Percentiles rank a stretch among this genome's conserved stretches.
These are phyloP conservation scores for Trissoscelio sp. DNA, from an alignment of 2,888 invertebrate genomes.

Conservation along the genomic window DNA sequence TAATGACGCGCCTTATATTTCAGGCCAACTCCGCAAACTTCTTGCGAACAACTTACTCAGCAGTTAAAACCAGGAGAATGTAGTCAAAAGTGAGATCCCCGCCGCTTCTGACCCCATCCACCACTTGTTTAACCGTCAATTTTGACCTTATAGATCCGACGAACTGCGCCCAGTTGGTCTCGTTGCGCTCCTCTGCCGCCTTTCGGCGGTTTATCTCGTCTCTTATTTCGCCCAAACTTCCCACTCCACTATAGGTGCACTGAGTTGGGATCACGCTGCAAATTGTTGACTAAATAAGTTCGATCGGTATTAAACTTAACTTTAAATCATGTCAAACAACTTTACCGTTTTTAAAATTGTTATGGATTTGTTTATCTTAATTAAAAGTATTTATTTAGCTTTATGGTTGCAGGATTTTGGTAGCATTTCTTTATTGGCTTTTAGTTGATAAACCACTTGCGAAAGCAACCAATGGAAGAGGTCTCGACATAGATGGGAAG, in stretches of 20 bases:
- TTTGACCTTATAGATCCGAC: slow-evolving; percentile 91
- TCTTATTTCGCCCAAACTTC: slow-evolving; percentile 68
- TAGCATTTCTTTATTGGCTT: no score
- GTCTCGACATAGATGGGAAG: background rate
- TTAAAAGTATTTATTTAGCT: no score
- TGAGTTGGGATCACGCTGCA: slow-evolving; percentile 80
- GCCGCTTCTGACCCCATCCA: slow-evolving; percentile 91
- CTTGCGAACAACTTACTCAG: slow-evolving; percentile 55
- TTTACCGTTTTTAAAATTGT: no score
- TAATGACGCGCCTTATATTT: slow-evolving; percentile 42
- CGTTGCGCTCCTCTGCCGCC: slow-evolving; percentile 74
- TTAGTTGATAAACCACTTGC: background rate
- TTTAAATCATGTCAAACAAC: no score
- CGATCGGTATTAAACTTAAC: no score
- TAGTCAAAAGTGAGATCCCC: slow-evolving; percentile 93
- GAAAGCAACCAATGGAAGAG: background rate
- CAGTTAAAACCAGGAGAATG: slow-evolving; percentile 89
- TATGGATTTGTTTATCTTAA: no score
- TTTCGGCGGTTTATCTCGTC: slow-evolving; percentile 70
- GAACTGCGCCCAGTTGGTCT: slow-evolving; percentile 87
- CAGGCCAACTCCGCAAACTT: slow-evolving; percentile 31
- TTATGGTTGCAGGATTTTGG: no score
- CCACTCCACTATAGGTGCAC: slow-evolving; percentile 79
- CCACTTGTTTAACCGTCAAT: slow-evolving; percentile 92
- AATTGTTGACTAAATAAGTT: no score